phyloP scores from a whole-genome alignment of 2,888 invertebrate species.

The Heliconius ethilla region DNA sequence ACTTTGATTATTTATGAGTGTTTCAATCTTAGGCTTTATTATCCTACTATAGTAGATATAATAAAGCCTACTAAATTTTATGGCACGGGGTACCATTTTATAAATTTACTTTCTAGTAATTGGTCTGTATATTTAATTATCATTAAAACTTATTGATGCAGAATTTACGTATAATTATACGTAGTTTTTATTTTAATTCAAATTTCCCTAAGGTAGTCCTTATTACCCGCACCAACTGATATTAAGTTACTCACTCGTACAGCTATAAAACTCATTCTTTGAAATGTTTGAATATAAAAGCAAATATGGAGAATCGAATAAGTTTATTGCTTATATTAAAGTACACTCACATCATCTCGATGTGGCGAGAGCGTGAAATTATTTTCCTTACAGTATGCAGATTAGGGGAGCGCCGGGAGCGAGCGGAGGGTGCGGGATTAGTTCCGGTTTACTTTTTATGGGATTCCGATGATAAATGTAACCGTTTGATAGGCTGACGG shows the following conservation, averaged over 20 bases:
- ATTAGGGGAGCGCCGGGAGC: slow-evolving; percentile 63
- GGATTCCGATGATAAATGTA: slow-evolving; percentile 81
- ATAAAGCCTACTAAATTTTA: too few species aligned
- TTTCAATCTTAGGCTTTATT: too few species aligned
- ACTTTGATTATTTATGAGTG: too few species aligned
- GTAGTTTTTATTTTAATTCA: too few species aligned
- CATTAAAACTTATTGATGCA: too few species aligned
- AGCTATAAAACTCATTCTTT: slow-evolving; percentile 3
- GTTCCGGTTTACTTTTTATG: slow-evolving; percentile 80
- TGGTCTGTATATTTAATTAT: too few species aligned
- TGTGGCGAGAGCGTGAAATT: slow-evolving; percentile 78
- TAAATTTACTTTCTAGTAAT: too few species aligned
- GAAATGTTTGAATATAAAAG: slow-evolving; percentile 5
- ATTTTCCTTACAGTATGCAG: slow-evolving; percentile 80
- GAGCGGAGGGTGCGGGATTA: slow-evolving; percentile 62
- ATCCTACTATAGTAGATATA: too few species aligned
- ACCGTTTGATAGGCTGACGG: slow-evolving; percentile 69
- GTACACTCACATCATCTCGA: slow-evolving; percentile 54
- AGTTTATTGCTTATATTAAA: slow-evolving; percentile 25
- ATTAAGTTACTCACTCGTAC: neutral
- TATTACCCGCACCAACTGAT: too few species aligned
- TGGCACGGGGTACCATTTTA: too few species aligned
- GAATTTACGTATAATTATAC: too few species aligned
- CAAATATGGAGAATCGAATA: slow-evolving; percentile 18
- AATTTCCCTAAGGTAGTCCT: neutral